Base-by-base conservation (phyloP, 2,113 vertebrate species). In the Neoarius graeffei region DNA sequence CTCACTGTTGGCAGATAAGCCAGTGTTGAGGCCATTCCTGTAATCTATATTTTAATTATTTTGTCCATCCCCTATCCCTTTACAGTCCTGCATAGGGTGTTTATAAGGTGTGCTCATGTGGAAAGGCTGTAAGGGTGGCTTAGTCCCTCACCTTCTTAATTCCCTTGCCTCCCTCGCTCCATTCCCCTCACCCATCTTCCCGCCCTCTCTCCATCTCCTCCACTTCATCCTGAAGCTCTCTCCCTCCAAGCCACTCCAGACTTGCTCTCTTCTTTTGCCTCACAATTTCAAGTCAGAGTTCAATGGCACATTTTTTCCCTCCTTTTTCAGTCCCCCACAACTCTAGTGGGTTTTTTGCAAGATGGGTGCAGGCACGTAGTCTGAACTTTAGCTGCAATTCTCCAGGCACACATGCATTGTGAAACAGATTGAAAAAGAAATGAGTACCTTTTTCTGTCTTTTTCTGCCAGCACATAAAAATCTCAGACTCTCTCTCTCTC, bases 11-110 rank as follows among this genome's bases (percentile, higher is more conserved):
- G 86, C 76, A 91, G 90, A 93, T 92, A 91, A 92, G 88, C 89
- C 71, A 23, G 60, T 82, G 86, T 83, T 91, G 86, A 90, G 90
- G 88, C 87, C 86, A 89, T 89, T 94, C 93, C 90, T 93, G 91
- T 94, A 92, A 93, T 94, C 89, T 93, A 92, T 92, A 92, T 91
- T 95, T 94, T 90, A 94, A 95, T 93, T 93, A 91, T 88, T 92
- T 94, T 93, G 92, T 92, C 89, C 86, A 71, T 59, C 87, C 87
- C 91, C 93, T 92, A 93, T 93, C 93, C 92, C 85, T 91, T 94
- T 94, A 94, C 89, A 87, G 89, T 92, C 89, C 92, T 91, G 56
- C 85, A 88, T 90, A 89, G 88, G 91, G 91, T 92, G 88, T 91
- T 89, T 84, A 77, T 84, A 92, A 93, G 91, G 92, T 93, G 93